These are phyloP conservation scores for Hemiscyllium ocellatum DNA, from an alignment of 2,113 vertebrate genomes.

Conservation along the genomic window DNA sequence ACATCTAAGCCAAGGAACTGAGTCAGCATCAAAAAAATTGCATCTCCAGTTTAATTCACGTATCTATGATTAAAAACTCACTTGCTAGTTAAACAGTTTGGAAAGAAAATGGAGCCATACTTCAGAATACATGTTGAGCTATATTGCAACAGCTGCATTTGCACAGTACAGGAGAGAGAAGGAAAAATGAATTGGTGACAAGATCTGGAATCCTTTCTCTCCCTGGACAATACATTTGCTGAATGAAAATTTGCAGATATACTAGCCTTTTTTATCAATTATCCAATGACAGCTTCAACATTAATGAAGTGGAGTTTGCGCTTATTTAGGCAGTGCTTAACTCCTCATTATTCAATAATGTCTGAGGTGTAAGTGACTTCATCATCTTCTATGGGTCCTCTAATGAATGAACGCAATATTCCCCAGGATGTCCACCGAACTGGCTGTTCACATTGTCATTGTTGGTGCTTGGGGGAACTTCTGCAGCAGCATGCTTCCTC, in stretches of 20 bases:
- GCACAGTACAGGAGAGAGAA: too few species aligned
- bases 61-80: too few species aligned
- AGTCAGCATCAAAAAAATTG: too few species aligned
- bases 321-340: neutral
- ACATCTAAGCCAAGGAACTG: too few species aligned
- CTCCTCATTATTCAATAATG: neutral
- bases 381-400: neutral
- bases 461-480: neutral
- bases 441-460: neutral
- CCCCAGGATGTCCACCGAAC: too few species aligned
- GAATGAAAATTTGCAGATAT: neutral
- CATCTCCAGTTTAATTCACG: too few species aligned
- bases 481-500: neutral
- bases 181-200: too few species aligned
- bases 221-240: neutral
- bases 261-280: neutral
- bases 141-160: too few species aligned
- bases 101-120: too few species aligned
- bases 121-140: too few species aligned
- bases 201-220: too few species aligned
- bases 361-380: neutral
- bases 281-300: neutral
- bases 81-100: too few species aligned
- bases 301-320: neutral
- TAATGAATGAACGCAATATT: neutral